Conservation (phyloP, 2,797 vertebrate species). For the Fistularia commersonii region DNA sequence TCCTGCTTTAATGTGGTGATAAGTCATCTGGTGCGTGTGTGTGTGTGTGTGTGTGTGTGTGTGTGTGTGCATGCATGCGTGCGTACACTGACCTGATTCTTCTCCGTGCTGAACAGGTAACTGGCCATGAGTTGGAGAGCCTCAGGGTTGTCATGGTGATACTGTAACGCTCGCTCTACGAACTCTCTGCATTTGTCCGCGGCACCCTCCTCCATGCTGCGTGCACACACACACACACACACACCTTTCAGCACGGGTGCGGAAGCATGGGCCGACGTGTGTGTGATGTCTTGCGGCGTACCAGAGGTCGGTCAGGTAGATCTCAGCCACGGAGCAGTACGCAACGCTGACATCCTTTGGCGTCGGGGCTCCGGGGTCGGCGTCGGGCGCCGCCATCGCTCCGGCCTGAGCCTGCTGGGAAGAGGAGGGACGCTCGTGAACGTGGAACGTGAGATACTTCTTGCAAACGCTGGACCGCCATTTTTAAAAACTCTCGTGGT, state of each 20-base stretch:
- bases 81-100: conserved; percentile 71
- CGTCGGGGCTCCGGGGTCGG: conserved; percentile 54
- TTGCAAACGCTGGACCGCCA: no score
- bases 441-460: not conserved
- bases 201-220: conserved; percentile 80
- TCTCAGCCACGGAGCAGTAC: conserved; percentile 82
- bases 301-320: conserved; percentile 85
- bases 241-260: no score
- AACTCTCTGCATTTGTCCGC: conserved; percentile 77
- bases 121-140: conserved; percentile 85
- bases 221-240: conserved; percentile 15
- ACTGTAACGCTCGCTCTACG: conserved; percentile 76
- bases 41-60: conserved; percentile 14
- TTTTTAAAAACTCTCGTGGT: no score
- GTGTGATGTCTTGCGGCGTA: conserved; percentile 46
- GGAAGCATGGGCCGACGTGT: no score
- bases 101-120: conserved; percentile 82
- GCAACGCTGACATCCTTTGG: conserved; percentile 76
- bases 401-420: conserved; percentile 53
- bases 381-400: conserved; percentile 48
- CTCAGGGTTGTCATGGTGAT: conserved; percentile 77
- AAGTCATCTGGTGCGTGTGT: conserved; percentile 43
- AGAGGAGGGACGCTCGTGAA: not conserved
- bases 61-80: conserved; percentile 16
- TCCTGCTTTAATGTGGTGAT: conserved; percentile 62